Evolutionary conservation across 1,140 invertebrate species (phyloP).

Genomic region (Holotrichia oblita): DNA sequence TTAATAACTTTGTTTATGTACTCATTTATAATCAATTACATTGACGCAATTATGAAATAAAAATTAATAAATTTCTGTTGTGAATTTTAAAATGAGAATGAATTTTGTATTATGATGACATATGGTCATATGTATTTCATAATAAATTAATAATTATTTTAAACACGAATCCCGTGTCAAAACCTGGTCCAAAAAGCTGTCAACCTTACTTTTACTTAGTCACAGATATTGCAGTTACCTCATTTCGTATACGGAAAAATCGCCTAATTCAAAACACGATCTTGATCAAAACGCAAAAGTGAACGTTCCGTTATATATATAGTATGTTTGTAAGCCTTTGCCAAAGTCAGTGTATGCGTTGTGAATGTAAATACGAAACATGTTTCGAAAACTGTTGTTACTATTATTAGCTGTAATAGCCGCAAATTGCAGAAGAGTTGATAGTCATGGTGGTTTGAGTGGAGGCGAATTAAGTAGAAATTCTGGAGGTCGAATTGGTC

Average conservation of each 20-base stretch:
- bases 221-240: background rate
- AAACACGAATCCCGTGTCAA: background rate
- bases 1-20: too few species aligned
- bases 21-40: too few species aligned
- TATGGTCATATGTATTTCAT: background rate
- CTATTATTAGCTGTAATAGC: background rate
- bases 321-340: background rate
- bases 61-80: background rate
- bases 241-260: conserved; percentile 7
- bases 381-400: background rate
- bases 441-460: background rate
- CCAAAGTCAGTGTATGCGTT: background rate
- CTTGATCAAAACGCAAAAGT: background rate
- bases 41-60: background rate
- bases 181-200: background rate
- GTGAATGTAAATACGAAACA: background rate
- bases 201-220: conserved; percentile 7
- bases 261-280: conserved; percentile 16
- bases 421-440: background rate
- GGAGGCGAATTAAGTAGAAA: background rate
- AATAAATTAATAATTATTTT: background rate
- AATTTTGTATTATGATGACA: background rate
- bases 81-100: background rate
- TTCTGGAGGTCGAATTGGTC: background rate
- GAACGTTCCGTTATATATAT: conserved; percentile 13